These are phyloP conservation scores for Gadopsis marmoratus DNA, from an alignment of 2,797 vertebrate genomes.

Conservation along the genomic window DNA sequence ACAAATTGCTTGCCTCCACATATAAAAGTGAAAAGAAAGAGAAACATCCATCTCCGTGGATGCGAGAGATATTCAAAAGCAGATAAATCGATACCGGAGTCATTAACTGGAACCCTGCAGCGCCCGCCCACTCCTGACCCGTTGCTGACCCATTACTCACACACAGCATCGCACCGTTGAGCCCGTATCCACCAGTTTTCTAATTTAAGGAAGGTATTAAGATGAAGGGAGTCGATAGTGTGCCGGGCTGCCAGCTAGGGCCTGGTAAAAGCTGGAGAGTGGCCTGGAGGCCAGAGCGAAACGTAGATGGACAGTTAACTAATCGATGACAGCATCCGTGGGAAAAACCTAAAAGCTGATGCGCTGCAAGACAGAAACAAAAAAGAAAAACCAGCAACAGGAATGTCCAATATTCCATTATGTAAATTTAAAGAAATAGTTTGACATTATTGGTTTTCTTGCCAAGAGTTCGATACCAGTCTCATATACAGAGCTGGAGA, in stretches of 20 bases:
- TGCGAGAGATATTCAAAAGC: slow-evolving; percentile 48
- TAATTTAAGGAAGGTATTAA: slow-evolving; percentile 34
- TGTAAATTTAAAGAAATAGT: background rate
- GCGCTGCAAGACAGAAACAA: background rate
- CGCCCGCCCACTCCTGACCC: slow-evolving; percentile 49
- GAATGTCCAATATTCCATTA: background rate
- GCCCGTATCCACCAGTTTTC: slow-evolving; percentile 18
- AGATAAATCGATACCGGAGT: slow-evolving; percentile 58
- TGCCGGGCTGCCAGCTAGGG: slow-evolving; percentile 37
- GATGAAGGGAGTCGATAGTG: slow-evolving; percentile 42
- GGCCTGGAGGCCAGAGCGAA: slow-evolving; percentile 25
- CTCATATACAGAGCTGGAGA: background rate
- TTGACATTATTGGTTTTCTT: background rate
- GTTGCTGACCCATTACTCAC: slow-evolving; percentile 39
- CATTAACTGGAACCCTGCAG: slow-evolving; percentile 53
- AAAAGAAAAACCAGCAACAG: background rate
- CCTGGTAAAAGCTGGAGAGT: slow-evolving; percentile 28
- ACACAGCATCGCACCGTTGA: slow-evolving; percentile 25
- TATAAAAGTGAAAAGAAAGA: slow-evolving; percentile 41
- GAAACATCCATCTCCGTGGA: slow-evolving; percentile 43
- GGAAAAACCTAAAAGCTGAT: slow-evolving; percentile 14
- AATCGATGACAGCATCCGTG: background rate
- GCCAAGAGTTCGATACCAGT: background rate
- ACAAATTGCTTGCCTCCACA: slow-evolving; percentile 45
- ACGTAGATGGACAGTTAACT: background rate